Base-by-base conservation (phyloP, 2,888 invertebrate genomes). In the Sesia bembeciformis region DNA sequence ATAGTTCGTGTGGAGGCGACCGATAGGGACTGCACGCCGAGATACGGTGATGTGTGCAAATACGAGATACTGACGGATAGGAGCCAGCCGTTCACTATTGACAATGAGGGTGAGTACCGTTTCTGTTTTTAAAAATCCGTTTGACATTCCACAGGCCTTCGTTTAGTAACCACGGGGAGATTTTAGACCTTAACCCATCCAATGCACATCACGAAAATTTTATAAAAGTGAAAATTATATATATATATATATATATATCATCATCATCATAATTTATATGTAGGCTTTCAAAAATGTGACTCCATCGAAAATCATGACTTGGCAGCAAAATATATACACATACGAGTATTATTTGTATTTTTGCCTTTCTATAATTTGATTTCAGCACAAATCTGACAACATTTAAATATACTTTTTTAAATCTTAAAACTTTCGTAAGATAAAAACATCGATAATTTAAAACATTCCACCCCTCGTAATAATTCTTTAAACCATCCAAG, bases 1-100 rank as follows among this genome's bases (percentile, higher is more conserved):
- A 95, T 99, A 60, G 92, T 98, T 38, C 93, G 96, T 4, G 96
- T 99, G 4, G 95, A 96, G 74, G 98, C 99, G 3, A 93, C 94
- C 0, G 99, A 99, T 78, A 91, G 95, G 54, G 98, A 99, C 84
- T 98, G 98, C 82, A 97, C 98, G n/a, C 96, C 97, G 49, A 93
- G 96, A 56, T 98, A 94, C 79, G 97, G 97, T 0, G 97, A 97
- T 77, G 97, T 99, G 54, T 99, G 99, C 93, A 97, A 97, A 81
- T 99, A 98, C 87, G 97, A 98, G 84, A 97, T 99, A 62, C 90
- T 97, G 53, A 98, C 97, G 0, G 88, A 87, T 56, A 61, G 77
- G 60, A 78, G 74, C 60, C 93, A 94, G 59, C 96, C 97, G 65
- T 98, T 98, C 81, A 92, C 93, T 54, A 96, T 98, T 70, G 96